Evolutionary conservation across 1,140 invertebrate genomes (phyloP).

Genomic region (Drosophila orosa): DNA sequence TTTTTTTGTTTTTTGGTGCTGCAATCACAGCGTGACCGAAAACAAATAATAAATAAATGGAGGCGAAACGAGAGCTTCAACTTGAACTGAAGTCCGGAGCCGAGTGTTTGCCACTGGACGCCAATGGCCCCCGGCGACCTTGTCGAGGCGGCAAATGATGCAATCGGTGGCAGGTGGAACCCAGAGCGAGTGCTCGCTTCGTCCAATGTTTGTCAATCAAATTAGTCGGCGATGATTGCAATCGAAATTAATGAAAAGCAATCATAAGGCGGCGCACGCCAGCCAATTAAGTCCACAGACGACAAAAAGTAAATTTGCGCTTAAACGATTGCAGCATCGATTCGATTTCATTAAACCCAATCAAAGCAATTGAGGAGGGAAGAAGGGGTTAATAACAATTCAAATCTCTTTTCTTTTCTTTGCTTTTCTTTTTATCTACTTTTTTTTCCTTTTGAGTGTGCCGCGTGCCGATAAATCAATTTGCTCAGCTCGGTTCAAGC

Average conservation of each 20-base stretch:
- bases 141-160: conserved; percentile 52
- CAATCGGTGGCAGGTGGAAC: conserved; percentile 45
- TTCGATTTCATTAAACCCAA: conserved; percentile 76
- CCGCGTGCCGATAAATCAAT: conserved; percentile 80
- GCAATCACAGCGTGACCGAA: conserved; percentile 68
- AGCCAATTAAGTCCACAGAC: conserved; percentile 63
- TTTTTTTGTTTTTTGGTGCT: conserved; percentile 16
- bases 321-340: conserved; percentile 71
- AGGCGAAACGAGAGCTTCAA: conserved; percentile 51
- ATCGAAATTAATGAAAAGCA: conserved; percentile 66
- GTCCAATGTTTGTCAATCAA: conserved; percentile 71
- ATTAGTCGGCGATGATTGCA: conserved; percentile 71
- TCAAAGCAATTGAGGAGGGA: conserved; percentile 50
- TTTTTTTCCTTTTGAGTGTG: conserved; percentile 22
- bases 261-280: conserved; percentile 64
- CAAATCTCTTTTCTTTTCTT: conserved; percentile 46
- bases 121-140: conserved; percentile 55
- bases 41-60: conserved; percentile 54
- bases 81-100: conserved; percentile 59
- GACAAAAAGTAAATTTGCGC: conserved; percentile 69
- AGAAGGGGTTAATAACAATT: conserved; percentile 54
- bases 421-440: background rate
- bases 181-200: conserved; percentile 3
- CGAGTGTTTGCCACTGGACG: conserved; percentile 57
- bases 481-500: conserved; percentile 35